Conservation (phyloP, 1,140 invertebrate species). For the Zophobas atratus region DNA sequence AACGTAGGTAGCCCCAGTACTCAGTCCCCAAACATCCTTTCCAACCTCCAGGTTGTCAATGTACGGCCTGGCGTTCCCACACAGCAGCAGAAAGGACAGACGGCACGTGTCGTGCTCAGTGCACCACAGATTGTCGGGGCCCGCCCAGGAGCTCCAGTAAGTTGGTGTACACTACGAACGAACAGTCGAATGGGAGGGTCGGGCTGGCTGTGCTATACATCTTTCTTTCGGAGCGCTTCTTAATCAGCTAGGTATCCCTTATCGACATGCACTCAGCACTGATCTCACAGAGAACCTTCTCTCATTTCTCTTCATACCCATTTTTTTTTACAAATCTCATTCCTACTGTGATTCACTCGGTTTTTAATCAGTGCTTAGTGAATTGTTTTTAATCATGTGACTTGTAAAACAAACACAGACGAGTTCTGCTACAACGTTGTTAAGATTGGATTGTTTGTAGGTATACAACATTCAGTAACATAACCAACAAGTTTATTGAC, state of each 20-base stretch:
- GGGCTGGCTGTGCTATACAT: background rate
- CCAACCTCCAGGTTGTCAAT: slow-evolving; percentile 89
- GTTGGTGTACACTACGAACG: slow-evolving; percentile 65
- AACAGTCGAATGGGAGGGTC: slow-evolving; percentile 41
- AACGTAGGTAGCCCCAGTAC: slow-evolving; percentile 66
- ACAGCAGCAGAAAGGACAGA: slow-evolving; percentile 80
- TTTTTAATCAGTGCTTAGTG: background rate
- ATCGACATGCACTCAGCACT: slow-evolving; percentile 11
- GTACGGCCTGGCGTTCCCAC: slow-evolving; percentile 80
- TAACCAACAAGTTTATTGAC: too few relatives aligned
- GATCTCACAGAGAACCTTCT: background rate
- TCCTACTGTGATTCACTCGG: too few relatives aligned
- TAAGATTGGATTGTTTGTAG: background rate
- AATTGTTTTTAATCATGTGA: slow-evolving; percentile 17
- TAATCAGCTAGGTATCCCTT: background rate
- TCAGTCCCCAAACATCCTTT: slow-evolving; percentile 73
- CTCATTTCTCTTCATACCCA: too few relatives aligned
- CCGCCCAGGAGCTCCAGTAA: slow-evolving; percentile 85
- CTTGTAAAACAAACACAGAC: slow-evolving; percentile 7
- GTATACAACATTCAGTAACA: background rate
- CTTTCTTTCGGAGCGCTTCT: background rate
- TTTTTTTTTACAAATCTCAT: background rate
- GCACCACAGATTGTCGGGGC: slow-evolving; percentile 85
- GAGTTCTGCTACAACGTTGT: slow-evolving; percentile 2
- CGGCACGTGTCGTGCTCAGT: slow-evolving; percentile 84